phyloP scores from a whole-genome alignment of 2,113 vertebrate genomes.

The Anas platyrhynchos region DNA sequence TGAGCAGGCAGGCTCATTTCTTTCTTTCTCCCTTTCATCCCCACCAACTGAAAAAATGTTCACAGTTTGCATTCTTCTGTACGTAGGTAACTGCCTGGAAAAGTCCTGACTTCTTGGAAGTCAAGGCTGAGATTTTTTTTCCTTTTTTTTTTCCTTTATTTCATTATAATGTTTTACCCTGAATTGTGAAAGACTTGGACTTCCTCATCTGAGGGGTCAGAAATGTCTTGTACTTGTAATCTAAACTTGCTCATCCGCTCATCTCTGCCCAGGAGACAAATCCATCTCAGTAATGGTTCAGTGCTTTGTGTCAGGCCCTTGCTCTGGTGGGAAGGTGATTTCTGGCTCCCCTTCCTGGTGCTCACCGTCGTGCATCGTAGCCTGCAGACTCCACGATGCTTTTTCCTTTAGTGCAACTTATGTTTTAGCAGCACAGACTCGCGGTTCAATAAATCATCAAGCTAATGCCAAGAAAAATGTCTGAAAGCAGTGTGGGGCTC shows the following conservation, averaged over 20 bases:
- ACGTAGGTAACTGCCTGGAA: background rate
- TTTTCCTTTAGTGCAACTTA: background rate
- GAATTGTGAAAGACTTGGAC: background rate
- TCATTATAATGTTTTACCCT: background rate
- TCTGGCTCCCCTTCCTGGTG: background rate
- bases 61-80: background rate
- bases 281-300: background rate
- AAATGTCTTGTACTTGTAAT: background rate
- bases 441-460: background rate
- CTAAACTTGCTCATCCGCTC: background rate
- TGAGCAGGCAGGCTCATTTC: background rate
- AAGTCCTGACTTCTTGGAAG: background rate
- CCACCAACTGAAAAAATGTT: background rate
- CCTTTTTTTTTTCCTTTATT: background rate
- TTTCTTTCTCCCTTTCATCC: background rate
- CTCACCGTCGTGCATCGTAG: rapidly evolving
- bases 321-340: background rate
- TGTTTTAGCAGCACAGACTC: background rate
- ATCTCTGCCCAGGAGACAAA: background rate
- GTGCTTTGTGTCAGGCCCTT: background rate
- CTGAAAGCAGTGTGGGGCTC: background rate
- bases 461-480: background rate
- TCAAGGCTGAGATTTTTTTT: background rate
- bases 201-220: background rate
- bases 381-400: background rate